Evolutionary conservation across 2,888 invertebrate genomes (phyloP).

Genomic region (Lithophane semibrunnea): DNA sequence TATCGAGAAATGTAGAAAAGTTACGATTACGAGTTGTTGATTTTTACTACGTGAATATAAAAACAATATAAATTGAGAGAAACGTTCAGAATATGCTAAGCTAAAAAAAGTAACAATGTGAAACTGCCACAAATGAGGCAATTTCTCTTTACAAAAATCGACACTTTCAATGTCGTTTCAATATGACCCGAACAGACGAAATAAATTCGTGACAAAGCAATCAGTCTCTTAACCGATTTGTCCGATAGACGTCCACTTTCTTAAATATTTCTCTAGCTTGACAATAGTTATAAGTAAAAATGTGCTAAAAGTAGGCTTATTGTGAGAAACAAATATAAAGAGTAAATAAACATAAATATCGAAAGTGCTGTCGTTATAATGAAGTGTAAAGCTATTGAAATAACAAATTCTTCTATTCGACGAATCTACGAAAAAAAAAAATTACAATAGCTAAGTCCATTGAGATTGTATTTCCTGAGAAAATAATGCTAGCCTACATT

Average conservation of each 20-base stretch:
- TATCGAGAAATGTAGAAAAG: slow-evolving; percentile 47
- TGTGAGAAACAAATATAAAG: slow-evolving; percentile 5
- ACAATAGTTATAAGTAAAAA: slow-evolving; percentile 44
- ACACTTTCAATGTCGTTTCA: slow-evolving; percentile 67
- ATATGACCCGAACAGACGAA: slow-evolving; percentile 61
- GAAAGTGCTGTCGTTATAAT: slow-evolving; percentile 24
- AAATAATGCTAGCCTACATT: background rate
- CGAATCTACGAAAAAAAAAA: background rate
- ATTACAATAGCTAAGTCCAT: background rate
- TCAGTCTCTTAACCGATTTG: slow-evolving; percentile 60
- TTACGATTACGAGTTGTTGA: slow-evolving; percentile 41
- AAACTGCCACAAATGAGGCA: slow-evolving; percentile 51
- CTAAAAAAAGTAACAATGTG: slow-evolving; percentile 56
- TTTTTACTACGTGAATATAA: slow-evolving; percentile 39
- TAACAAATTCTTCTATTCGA: background rate
- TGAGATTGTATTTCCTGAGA: slow-evolving; percentile 9
- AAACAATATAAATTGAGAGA: slow-evolving; percentile 55
- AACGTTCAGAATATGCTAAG: slow-evolving; percentile 61
- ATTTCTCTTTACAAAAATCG: slow-evolving; percentile 64
- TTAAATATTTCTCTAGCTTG: slow-evolving; percentile 56
- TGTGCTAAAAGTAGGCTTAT: slow-evolving; percentile 24
- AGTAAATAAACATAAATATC: slow-evolving; percentile 36
- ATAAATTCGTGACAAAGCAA: slow-evolving; percentile 68
- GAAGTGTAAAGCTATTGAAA: slow-evolving; percentile 7
- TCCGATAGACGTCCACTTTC: slow-evolving; percentile 60